Percentiles rank a stretch among this genome's conserved stretches.
Evolutionary conservation across 2,888 invertebrate species (phyloP).

Genomic region (Epinotia demarniana): DNA sequence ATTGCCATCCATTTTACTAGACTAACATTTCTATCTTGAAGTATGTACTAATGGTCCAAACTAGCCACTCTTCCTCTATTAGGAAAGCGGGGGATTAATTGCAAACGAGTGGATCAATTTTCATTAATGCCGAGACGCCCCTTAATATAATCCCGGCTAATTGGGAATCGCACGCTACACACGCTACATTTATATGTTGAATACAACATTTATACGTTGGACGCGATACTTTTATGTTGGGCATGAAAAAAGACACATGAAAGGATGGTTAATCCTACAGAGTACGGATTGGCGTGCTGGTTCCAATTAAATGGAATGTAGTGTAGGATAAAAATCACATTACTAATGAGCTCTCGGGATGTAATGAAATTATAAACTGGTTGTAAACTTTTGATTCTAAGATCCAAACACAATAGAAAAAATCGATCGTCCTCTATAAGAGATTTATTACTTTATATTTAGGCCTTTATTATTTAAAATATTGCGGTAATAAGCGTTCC

Average conservation of each 20-base stretch:
- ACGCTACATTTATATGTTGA: neutral
- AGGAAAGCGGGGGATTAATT: constrained; percentile 25
- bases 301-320: neutral
- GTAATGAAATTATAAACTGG: too few species aligned
- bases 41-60: neutral
- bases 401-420: too few species aligned
- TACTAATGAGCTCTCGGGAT: too few species aligned
- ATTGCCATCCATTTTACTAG: neutral
- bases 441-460: too few species aligned
- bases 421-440: too few species aligned
- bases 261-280: neutral
- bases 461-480: too few species aligned
- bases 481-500: too few species aligned
- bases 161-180: constrained; percentile 2
- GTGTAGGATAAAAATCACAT: neutral
- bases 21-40: neutral
- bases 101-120: constrained; percentile 32
- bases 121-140: constrained; percentile 28
- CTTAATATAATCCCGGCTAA: constrained; percentile 6
- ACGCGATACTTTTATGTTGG: neutral
- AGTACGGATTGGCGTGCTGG: neutral
- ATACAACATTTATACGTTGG: neutral
- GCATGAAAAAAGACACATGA: neutral
- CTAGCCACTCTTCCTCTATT: constrained; percentile 6
- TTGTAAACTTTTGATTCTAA: too few species aligned